Evolutionary conservation across 2,888 invertebrate species (phyloP).

Genomic region (Hirtodrosophila trivittata): DNA sequence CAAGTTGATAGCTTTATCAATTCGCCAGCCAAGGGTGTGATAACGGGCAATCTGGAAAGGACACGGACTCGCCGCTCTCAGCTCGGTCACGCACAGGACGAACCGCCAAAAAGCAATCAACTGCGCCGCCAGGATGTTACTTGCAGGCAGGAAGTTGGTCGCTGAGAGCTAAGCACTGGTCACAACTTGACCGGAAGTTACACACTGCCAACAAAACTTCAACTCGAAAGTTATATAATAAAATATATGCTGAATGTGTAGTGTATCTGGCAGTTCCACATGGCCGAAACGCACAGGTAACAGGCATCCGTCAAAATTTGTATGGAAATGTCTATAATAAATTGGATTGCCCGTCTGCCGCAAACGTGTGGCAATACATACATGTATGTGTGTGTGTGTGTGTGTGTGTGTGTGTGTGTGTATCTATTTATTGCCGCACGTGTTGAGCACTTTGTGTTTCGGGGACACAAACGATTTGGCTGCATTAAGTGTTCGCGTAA

Average conservation of each 20-base stretch:
- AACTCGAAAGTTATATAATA: too few relatives aligned
- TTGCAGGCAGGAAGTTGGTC: not conserved
- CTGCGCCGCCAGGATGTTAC: slow-evolving; percentile 1
- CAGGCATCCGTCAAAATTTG: slow-evolving; percentile 55
- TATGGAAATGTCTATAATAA: slow-evolving; percentile 54
- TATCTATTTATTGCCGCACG: slow-evolving; percentile 5
- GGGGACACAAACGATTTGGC: slow-evolving; percentile 8
- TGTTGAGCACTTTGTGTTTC: slow-evolving; percentile 12
- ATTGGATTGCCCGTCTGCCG: slow-evolving; percentile 31
- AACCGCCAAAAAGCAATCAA: slow-evolving; percentile 39
- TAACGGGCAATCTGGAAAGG: not conserved
- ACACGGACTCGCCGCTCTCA: not conserved
- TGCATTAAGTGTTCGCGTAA: slow-evolving; percentile 36
- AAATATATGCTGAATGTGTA: slow-evolving; percentile 4
- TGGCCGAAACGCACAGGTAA: slow-evolving; percentile 3
- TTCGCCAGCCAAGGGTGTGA: slow-evolving; percentile 39
- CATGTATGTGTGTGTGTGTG: not conserved
- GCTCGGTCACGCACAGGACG: slow-evolving; percentile 44
- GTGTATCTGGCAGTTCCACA: slow-evolving; percentile 11
- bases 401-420: slow-evolving; percentile 5
- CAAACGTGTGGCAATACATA: slow-evolving; percentile 39
- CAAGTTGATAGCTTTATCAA: slow-evolving; percentile 63
- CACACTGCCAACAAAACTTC: too few relatives aligned
- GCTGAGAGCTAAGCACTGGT: not conserved
- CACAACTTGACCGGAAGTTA: slow-evolving; percentile 29